Evolutionary conservation across 2,113 vertebrate genomes (phyloP).

Genomic region (Psammodynastes pulverulentus): DNA sequence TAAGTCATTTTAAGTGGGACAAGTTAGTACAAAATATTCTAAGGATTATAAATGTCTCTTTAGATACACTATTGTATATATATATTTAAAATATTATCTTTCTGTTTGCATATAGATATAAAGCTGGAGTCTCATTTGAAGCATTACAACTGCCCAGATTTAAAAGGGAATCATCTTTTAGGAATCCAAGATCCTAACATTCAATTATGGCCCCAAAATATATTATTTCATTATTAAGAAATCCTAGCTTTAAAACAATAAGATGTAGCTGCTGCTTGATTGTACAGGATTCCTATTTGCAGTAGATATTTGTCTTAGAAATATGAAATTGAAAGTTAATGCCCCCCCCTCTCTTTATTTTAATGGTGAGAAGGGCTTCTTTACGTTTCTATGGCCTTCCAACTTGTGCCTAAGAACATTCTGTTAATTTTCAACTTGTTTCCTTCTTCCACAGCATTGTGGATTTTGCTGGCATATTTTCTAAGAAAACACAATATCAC

Average conservation of each 20-base stretch:
- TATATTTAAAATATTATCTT: constrained; percentile 2
- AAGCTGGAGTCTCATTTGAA: not conserved
- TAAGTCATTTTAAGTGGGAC: not conserved
- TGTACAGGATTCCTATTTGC: not conserved
- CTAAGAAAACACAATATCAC: not conserved
- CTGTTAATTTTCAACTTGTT: not conserved
- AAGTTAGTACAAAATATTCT: not conserved
- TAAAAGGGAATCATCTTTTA: not conserved
- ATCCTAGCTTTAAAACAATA: not conserved
- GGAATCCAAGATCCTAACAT: not conserved
- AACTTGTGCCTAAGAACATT: not conserved
- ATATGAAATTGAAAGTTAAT: not conserved
- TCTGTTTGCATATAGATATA: not conserved
- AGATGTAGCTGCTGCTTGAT: not conserved
- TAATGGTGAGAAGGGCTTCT: not conserved
- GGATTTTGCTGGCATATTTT: not conserved
- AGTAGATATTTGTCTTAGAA: not conserved
- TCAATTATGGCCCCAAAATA: not conserved
- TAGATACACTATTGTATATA: not conserved
- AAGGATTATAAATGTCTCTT: not conserved
- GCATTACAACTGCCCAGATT: not conserved
- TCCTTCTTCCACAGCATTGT: not conserved
- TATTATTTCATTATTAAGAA: not conserved
- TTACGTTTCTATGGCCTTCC: not conserved
- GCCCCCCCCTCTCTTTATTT: not conserved